Evolutionary conservation across 2,797 vertebrate species (phyloP).

Genomic region (Etheostoma perlongum): DNA sequence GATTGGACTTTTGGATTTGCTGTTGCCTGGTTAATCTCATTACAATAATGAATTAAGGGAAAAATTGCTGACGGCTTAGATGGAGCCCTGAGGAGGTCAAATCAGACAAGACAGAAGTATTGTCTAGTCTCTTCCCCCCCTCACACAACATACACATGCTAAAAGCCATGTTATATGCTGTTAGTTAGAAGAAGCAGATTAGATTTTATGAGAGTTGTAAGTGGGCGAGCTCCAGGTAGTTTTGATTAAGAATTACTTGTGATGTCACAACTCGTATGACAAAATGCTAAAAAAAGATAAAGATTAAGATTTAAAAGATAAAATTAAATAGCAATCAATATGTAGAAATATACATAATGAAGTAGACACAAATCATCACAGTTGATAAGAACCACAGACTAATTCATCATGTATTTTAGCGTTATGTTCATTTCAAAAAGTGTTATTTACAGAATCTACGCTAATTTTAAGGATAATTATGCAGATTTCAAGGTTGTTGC

Average conservation of each 20-base stretch:
- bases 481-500: slow-evolving; percentile 50
- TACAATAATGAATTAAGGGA: slow-evolving; percentile 87
- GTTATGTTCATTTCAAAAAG: slow-evolving; percentile 15
- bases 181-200: slow-evolving; percentile 52
- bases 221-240: slow-evolving; percentile 9
- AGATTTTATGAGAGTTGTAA: slow-evolving; percentile 34
- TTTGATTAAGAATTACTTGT: slow-evolving; percentile 27
- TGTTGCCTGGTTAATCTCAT: slow-evolving; percentile 85
- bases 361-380: not conserved
- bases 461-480: slow-evolving; percentile 59
- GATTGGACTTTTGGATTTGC: slow-evolving; percentile 83
- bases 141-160: slow-evolving; percentile 54
- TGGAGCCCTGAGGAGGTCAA: slow-evolving; percentile 84
- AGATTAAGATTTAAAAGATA: not conserved
- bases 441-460: slow-evolving; percentile 39
- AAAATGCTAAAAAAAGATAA: slow-evolving; percentile 5
- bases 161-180: slow-evolving; percentile 57
- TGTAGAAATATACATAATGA: not conserved
- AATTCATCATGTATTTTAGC: not conserved
- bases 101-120: slow-evolving; percentile 84
- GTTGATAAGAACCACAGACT: not conserved
- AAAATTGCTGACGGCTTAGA: slow-evolving; percentile 88
- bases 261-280: slow-evolving; percentile 11
- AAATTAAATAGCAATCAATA: not conserved
- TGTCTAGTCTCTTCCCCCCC: slow-evolving; percentile 75